A percentile compares a stretch with the other conserved stretches of the same genome.
phyloP scores from a whole-genome alignment of 2,113 vertebrate genomes.

The Canis aureus region DNA sequence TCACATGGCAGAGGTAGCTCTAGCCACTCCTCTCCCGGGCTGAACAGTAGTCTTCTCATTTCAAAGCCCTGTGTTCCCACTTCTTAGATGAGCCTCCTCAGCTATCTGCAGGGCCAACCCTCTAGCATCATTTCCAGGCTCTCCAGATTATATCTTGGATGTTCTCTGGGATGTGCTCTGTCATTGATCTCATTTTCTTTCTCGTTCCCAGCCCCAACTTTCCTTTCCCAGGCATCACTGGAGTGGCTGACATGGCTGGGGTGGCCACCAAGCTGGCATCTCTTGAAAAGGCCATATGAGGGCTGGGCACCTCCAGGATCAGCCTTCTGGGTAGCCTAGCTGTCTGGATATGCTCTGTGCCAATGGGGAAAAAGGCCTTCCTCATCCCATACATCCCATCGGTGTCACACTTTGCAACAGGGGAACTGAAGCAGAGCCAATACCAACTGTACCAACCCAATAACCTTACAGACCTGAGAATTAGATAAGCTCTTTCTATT shows the following conservation, averaged over 20 bases:
- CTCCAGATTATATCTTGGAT: neutral
- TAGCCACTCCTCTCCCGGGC: neutral
- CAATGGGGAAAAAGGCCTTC: neutral
- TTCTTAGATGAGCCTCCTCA: neutral
- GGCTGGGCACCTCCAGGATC: no score
- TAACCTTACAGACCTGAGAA: neutral
- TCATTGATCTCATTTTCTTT: neutral
- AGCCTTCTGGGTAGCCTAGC: no score
- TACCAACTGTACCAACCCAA: neutral
- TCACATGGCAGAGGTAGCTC: neutral
- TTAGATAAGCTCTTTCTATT: neutral
- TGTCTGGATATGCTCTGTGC: neutral
- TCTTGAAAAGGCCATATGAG: no score
- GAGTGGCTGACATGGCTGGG: neutral
- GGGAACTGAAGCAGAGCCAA: neutral
- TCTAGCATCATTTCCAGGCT: neutral
- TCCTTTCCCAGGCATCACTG: neutral
- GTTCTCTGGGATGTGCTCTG: no score
- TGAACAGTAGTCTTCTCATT: fast-evolving
- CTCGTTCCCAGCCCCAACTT: neutral
- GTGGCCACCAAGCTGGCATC: no score
- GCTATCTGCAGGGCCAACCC: no score
- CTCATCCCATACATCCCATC: fast-evolving
- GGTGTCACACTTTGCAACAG: neutral
- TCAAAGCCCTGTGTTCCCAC: neutral